A percentile compares a stretch with the other conserved stretches of the same genome.
phyloP scores from a whole-genome alignment of 2,888 invertebrate genomes.

The Cotesia congregata region DNA sequence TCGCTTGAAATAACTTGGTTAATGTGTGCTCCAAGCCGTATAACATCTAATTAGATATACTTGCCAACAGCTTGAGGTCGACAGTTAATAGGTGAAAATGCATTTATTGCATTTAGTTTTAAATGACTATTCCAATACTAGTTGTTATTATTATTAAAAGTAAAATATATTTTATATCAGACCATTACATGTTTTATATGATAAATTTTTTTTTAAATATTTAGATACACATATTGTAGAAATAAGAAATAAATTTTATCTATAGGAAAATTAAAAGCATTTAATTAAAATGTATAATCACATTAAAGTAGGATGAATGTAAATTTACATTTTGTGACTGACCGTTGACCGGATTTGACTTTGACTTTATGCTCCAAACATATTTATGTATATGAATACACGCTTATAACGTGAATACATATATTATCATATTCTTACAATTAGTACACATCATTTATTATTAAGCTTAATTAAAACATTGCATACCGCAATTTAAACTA shows the following conservation, averaged over 20 bases:
- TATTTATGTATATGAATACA: background rate
- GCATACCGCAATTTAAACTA: background rate
- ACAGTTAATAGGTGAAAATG: background rate
- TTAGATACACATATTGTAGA: background rate
- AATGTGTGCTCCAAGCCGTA: background rate
- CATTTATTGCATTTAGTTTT: background rate
- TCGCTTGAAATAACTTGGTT: background rate
- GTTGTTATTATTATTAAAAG: background rate
- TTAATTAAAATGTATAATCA: background rate
- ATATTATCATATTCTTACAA: background rate
- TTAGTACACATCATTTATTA: background rate
- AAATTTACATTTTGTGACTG: constrained; percentile 21
- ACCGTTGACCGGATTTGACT: constrained; percentile 11
- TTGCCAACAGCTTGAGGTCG: background rate
- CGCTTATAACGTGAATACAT: background rate
- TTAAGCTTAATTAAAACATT: constrained; percentile 5
- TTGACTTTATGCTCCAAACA: background rate
- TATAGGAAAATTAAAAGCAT: background rate
- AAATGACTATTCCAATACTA: background rate
- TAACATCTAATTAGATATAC: background rate
- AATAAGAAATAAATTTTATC: background rate
- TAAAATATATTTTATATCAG: background rate
- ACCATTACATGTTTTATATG: background rate
- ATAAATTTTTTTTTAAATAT: background rate
- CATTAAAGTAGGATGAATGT: constrained; percentile 16